Percentiles rank a stretch among this genome's conserved stretches.
These are phyloP conservation scores for Anoplophora glabripennis DNA, from an alignment of 1,140 invertebrate species.

Conservation along the genomic window DNA sequence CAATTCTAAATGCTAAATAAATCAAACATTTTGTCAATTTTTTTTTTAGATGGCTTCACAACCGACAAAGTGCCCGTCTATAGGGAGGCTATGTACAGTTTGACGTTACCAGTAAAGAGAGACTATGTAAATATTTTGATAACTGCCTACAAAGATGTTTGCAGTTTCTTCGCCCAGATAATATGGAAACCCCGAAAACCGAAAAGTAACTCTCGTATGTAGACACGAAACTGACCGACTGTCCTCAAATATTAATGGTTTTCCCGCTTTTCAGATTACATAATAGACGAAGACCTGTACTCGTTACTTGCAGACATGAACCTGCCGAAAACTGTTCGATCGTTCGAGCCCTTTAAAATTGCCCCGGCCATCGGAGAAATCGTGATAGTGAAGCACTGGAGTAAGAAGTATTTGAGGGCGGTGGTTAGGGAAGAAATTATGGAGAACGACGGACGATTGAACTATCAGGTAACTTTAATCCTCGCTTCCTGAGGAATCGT, in stretches of 20 bases:
- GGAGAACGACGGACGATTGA: background rate
- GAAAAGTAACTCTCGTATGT: background rate
- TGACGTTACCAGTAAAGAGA: conserved; percentile 18
- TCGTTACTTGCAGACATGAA: conserved; percentile 29
- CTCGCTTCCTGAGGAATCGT: background rate
- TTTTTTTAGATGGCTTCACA: conserved; percentile 33
- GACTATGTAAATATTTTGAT: conserved; percentile 23
- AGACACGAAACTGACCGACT: no score
- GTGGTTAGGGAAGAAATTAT: conserved; percentile 9
- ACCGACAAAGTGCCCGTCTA: conserved; percentile 29
- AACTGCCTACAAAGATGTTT: conserved; percentile 25
- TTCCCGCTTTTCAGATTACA: conserved; percentile 1
- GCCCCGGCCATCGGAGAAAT: conserved; percentile 32
- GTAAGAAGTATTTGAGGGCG: conserved; percentile 23
- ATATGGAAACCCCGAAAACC: conserved; percentile 18
- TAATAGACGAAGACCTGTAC: conserved; percentile 24
- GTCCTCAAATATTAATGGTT: conserved; percentile 1
- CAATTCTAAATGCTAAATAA: no score
- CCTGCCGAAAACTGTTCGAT: conserved; percentile 13
- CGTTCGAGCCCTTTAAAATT: conserved; percentile 31
- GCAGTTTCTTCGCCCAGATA: conserved; percentile 31
- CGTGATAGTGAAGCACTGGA: conserved; percentile 27
- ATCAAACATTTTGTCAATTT: no score
- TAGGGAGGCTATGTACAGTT: conserved; percentile 12
- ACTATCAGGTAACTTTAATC: conserved; percentile 6